Evolutionary conservation across 1,140 invertebrate species (phyloP), one percentile per base, ranked within the genome.

Genomic region (Pectinophora gossypiella): DNA sequence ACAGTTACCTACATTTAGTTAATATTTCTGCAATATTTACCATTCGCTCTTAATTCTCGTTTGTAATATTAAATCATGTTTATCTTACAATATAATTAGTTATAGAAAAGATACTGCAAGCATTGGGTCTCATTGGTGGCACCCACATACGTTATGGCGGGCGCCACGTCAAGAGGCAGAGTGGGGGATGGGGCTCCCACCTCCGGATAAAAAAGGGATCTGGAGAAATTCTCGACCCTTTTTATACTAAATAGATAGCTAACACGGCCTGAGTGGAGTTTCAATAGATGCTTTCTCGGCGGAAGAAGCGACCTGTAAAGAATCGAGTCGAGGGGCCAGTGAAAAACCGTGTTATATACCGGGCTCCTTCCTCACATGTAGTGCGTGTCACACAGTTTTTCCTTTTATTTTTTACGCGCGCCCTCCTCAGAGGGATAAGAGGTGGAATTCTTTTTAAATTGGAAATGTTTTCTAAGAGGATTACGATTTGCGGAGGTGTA

Each of bases 221-320:
- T 75, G 68, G 57, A 72, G 68, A 86, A 82, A 78, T 76, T 73
- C 76, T 78, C 77, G 79, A 79, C 80, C 84, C 81, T 85, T 86
- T 86, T 87, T 87, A 84, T 85, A 85, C 84, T 87, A 87, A 87
- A 87, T 82, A 87, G 84, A 83, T 84, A 87, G 84, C 78, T 87
- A 87, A 87, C 84, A 87, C 81, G 76, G 74, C 64, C 80, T 84
- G 79, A 87, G 84, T 87, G 84, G 81, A 84, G 81, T 82, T 85
- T 87, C 84, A 87, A 87, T 87, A 78, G 84, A 87, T 85, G 79
- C 84, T 85, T 82, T 85, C 71, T 81, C 77, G 76, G 72, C 70
- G 80, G 73, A 80, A 76, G 80, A 80, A 79, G 81, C 83, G 76
- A 82, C 83, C 83, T 82, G 83, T 83, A 76, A 86, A 65, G 69